These are phyloP conservation scores for Microplitis mediator DNA, from an alignment of 1,140 invertebrate species.

Conservation along the genomic window DNA sequence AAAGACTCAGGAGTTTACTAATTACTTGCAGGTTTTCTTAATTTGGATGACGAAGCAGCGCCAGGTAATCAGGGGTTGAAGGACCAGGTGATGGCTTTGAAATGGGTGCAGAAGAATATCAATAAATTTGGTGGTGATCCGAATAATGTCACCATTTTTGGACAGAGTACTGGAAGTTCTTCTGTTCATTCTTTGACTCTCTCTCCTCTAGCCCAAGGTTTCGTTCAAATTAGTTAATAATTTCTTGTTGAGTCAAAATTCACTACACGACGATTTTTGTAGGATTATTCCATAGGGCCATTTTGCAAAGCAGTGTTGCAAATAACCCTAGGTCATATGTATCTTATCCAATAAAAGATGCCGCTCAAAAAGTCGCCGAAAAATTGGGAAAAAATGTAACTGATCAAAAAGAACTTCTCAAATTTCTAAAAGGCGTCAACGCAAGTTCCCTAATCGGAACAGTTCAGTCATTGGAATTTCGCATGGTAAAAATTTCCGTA, in stretches of 20 bases:
- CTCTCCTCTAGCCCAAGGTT: conserved; percentile 41
- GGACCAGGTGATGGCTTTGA: conserved; percentile 67
- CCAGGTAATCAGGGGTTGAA: conserved; percentile 63
- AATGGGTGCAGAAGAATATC: conserved; percentile 70
- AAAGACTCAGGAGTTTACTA: no score
- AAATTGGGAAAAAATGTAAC: conserved; percentile 55
- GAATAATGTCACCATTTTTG: conserved; percentile 70
- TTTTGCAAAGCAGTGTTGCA: conserved; percentile 66
- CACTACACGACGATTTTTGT: conserved; percentile 22
- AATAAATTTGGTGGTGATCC: no score
- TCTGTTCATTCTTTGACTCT: conserved; percentile 50
- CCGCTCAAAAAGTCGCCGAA: conserved; percentile 54
- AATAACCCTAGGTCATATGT: conserved; percentile 51
- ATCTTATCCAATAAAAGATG: conserved; percentile 40
- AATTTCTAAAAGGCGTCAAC: conserved; percentile 57
- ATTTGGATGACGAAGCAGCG: conserved; percentile 35
- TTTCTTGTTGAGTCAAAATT: neutral
- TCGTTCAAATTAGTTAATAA: neutral
- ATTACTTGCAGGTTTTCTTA: conserved; percentile 46
- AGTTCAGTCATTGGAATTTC: neutral
- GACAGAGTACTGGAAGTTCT: conserved; percentile 65
- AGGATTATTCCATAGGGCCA: conserved; percentile 67
- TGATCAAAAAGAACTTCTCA: conserved; percentile 56
- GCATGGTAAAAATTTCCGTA: conserved; percentile 27
- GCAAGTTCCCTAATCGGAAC: conserved; percentile 23